Evolutionary conservation across 2,888 invertebrate species (phyloP).

Genomic region (Spodoptera exigua): DNA sequence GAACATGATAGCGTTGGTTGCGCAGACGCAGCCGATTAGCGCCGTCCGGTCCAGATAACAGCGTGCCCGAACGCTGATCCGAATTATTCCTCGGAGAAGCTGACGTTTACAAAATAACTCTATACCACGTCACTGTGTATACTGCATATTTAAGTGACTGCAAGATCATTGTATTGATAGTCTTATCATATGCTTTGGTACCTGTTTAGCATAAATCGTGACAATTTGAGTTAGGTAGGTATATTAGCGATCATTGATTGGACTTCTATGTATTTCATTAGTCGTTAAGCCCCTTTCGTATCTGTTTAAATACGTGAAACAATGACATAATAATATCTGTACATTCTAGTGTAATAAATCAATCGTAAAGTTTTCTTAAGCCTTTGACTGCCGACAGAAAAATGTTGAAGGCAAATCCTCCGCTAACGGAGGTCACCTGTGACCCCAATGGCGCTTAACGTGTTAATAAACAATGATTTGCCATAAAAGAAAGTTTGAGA

Average conservation of each 20-base stretch:
- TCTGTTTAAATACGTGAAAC: too few relatives aligned
- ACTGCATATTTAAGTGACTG: constrained; percentile 40
- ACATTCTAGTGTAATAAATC: too few relatives aligned
- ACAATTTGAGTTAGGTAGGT: constrained; percentile 15
- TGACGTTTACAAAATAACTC: constrained; percentile 67
- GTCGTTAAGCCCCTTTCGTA: too few relatives aligned
- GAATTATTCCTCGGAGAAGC: constrained; percentile 69
- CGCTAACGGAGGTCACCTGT: too few relatives aligned
- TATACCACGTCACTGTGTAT: constrained; percentile 50
- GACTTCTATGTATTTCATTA: neutral
- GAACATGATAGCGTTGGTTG: constrained; percentile 78
- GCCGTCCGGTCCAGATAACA: constrained; percentile 85
- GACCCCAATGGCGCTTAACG: too few relatives aligned
- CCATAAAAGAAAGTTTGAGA: too few relatives aligned
- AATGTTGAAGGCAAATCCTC: too few relatives aligned
- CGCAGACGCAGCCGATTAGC: constrained; percentile 81
- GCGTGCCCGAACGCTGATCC: constrained; percentile 84
- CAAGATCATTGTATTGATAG: constrained; percentile 37
- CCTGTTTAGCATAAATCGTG: constrained; percentile 41
- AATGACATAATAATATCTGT: too few relatives aligned
- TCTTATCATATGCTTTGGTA: constrained; percentile 37
- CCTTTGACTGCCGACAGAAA: too few relatives aligned
- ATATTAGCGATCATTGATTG: constrained; percentile 11
- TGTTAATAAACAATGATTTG: too few relatives aligned
- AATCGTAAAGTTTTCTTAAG: too few relatives aligned